Evolutionary conservation across 2,888 invertebrate genomes (phyloP).

Genomic region (Hydropsyche betteni): DNA sequence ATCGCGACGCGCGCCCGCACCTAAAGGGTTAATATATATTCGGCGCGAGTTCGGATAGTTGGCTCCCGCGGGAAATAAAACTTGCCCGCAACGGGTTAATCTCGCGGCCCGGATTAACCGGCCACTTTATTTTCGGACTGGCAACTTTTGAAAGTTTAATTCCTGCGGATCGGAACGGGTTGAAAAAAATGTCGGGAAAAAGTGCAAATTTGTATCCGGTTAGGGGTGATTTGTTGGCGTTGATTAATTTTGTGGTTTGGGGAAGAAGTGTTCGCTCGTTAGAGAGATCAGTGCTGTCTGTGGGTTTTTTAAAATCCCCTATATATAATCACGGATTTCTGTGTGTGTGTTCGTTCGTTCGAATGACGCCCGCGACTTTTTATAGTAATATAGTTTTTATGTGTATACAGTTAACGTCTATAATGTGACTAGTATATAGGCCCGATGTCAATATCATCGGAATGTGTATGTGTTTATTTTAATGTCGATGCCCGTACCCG

Average conservation of each 20-base stretch:
- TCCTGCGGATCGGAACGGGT: neutral
- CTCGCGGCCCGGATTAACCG: constrained; percentile 6
- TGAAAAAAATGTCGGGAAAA: neutral
- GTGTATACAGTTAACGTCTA: too few species aligned
- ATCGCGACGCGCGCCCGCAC: too few species aligned
- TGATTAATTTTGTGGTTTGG: neutral
- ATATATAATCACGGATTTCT: too few species aligned
- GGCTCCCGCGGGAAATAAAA: constrained; percentile 16
- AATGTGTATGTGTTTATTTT: too few species aligned
- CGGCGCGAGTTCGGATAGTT: constrained; percentile 4
- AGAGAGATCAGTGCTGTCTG: too few species aligned
- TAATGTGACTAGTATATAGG: too few species aligned
- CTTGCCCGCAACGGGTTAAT: constrained; percentile 3
- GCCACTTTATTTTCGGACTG: constrained; percentile 12
- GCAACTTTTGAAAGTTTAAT: constrained; percentile 22
- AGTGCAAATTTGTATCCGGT: neutral
- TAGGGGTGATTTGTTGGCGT: neutral
- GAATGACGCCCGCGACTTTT: too few species aligned
- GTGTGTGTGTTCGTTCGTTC: too few species aligned
- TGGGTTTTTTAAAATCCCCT: too few species aligned
- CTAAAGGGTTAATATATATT: constrained; percentile 12
- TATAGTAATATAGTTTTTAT: too few species aligned
- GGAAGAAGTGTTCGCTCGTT: neutral
- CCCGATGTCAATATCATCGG: too few species aligned
- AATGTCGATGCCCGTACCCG: too few species aligned